Conservation (phyloP, 2,113 vertebrate genomes). For the Channa maculata region DNA sequence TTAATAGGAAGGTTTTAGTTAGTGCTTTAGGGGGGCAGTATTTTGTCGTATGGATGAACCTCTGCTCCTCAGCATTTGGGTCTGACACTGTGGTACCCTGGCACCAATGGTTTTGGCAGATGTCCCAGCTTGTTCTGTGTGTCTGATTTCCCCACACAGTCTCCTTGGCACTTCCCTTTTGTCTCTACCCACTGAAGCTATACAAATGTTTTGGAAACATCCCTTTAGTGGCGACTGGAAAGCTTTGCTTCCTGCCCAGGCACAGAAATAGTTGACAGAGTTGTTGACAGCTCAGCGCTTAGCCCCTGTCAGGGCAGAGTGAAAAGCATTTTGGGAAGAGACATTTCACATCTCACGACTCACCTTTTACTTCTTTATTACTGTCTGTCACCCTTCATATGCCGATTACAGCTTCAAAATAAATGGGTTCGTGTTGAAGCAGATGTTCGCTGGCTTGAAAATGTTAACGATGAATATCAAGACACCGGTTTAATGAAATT, state of each 20-base stretch:
- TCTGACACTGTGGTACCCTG: constrained; percentile 24
- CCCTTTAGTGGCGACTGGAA: constrained; percentile 57
- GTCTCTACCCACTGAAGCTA: constrained; percentile 46
- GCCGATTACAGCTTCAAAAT: constrained; percentile 10
- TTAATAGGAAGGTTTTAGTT: too few relatives aligned
- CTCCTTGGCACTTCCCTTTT: constrained; percentile 54
- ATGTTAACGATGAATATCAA: constrained; percentile 12
- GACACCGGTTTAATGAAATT: constrained; percentile 20
- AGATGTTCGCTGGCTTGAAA: constrained; percentile 6
- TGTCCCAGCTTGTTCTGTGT: constrained; percentile 27
- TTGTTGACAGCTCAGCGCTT: constrained; percentile 44
- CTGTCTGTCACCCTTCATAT: constrained; percentile 9
- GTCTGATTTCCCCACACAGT: constrained; percentile 14
- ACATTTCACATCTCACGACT: constrained; percentile 46
- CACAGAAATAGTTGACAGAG: constrained; percentile 55
- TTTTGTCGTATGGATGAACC: background rate
- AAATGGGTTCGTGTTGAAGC: background rate
- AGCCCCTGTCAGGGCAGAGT: constrained; percentile 11
- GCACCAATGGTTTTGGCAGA: constrained; percentile 37
- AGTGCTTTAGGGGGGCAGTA: background rate
- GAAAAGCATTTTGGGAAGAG: constrained; percentile 53
- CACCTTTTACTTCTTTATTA: constrained; percentile 51
- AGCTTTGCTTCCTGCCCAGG: constrained; percentile 52
- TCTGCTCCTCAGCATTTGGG: constrained; percentile 5
- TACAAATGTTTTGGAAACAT: constrained; percentile 68